Conservation (phyloP, 2,888 invertebrate genomes). For the Balanococcus diminutus region DNA sequence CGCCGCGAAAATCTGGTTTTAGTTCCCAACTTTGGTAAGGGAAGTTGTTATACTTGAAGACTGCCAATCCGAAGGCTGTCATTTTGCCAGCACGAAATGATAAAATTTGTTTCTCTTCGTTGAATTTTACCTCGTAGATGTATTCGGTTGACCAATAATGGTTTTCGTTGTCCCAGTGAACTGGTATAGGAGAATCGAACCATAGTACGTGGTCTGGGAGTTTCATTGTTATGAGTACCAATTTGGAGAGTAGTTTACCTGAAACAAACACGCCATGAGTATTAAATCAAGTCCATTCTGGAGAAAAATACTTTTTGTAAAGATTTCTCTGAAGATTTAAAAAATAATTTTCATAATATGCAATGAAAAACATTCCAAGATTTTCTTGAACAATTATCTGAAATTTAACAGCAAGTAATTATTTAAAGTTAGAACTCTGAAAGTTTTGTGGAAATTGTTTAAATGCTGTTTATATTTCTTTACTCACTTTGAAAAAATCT, state of each 20-base stretch:
- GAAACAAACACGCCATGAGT: too few species aligned
- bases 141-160: constrained; percentile 73
- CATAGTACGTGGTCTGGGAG: constrained; percentile 74
- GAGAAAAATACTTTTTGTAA: too few species aligned
- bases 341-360: too few species aligned
- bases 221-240: constrained; percentile 74
- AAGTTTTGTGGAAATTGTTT: too few species aligned
- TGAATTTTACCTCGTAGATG: constrained; percentile 75
- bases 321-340: too few species aligned
- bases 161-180: constrained; percentile 71
- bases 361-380: too few species aligned
- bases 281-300: too few species aligned
- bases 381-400: too few species aligned
- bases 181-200: constrained; percentile 77
- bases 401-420: too few species aligned
- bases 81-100: constrained; percentile 77
- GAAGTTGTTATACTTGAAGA: constrained; percentile 76
- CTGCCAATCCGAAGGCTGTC: constrained; percentile 76
- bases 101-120: constrained; percentile 77
- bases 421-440: too few species aligned
- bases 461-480: too few species aligned
- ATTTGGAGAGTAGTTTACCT: constrained; percentile 67
- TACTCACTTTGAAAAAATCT: too few species aligned
- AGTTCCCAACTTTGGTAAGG: constrained; percentile 88
- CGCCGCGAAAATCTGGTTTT: constrained; percentile 69